Evolutionary conservation across 1,140 invertebrate genomes (phyloP), one percentile per base, ranked within the genome.

Genomic region (Pissodes strobi): DNA sequence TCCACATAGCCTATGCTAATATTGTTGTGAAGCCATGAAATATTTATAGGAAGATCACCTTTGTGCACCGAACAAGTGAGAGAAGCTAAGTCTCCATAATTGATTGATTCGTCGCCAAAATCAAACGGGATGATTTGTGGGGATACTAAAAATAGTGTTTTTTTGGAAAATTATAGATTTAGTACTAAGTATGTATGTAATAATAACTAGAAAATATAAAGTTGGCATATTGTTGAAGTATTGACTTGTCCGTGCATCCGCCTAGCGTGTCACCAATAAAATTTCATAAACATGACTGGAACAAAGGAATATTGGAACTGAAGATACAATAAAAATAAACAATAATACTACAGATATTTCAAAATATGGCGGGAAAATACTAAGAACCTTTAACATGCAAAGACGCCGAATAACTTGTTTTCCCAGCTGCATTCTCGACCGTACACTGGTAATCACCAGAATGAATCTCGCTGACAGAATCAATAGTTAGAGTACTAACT

Each of bases 71-170:
- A 84, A 79, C 91, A 93, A 69, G 84, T 87, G 23, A 90, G 84
- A 37, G 90, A 89, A 41, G 89, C 87, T 37, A 88, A 85, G 73
- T 92, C 89, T 64, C 90, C 90, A 74, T 87, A 88, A 79, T 91
- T 90, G 15, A 90, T 84, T 55, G 88, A 86, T 69, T 88, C 88
- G 60, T 91, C 88, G 69, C 88, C 89, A 76, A 89, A 87, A 74
- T 86, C 82, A 74, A 93, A 91, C 56, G 88, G 86, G 70, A 87
- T 83, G 80, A 93, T 88, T 81, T 90, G 86, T 60, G 91, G 68
- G 13, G 65, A 55, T 17, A 69, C 68, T 69, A 18, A 15, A 79
- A 94, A 68, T 69, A n/a, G n/a, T n/a, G n/a, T n/a, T n/a, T n/a
- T n/a, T n/a, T n/a, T n/a, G n/a, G n/a, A n/a, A 59, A 66, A 80